These are phyloP conservation scores for Platanista minor DNA, from an alignment of 2,113 vertebrate genomes.

Conservation along the genomic window DNA sequence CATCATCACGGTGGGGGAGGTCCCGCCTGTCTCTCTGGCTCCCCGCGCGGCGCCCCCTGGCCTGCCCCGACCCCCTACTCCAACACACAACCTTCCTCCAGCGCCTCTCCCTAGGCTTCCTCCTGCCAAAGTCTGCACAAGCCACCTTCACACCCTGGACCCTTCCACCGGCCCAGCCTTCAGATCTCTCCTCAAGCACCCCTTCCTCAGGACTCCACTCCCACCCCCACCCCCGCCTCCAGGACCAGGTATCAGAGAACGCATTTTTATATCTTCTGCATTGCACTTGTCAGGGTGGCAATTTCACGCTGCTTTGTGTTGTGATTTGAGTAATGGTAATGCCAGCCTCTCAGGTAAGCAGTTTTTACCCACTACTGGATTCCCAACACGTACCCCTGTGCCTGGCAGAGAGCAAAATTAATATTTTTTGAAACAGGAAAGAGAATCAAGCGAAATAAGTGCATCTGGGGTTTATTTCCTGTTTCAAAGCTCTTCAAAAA, in stretches of 20 bases:
- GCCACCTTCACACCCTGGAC: background rate
- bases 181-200: background rate
- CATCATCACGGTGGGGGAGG: rapidly evolving
- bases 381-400: background rate
- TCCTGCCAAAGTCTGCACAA: no score
- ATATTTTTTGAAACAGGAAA: background rate
- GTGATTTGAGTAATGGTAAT: background rate
- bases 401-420: background rate
- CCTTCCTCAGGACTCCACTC: background rate
- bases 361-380: background rate
- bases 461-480: slow-evolving; percentile 31
- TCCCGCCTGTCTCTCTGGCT: background rate
- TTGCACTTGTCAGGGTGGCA: rapidly evolving
- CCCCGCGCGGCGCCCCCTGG: rapidly evolving
- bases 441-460: background rate
- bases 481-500: background rate
- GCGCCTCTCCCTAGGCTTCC: background rate
- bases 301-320: no score
- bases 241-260: background rate
- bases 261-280: background rate
- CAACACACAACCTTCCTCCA: background rate
- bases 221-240: background rate
- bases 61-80: rapidly evolving
- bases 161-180: rapidly evolving
- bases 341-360: background rate